Conservation (phyloP, 1,140 invertebrate species). For the Triops cancriformis region DNA sequence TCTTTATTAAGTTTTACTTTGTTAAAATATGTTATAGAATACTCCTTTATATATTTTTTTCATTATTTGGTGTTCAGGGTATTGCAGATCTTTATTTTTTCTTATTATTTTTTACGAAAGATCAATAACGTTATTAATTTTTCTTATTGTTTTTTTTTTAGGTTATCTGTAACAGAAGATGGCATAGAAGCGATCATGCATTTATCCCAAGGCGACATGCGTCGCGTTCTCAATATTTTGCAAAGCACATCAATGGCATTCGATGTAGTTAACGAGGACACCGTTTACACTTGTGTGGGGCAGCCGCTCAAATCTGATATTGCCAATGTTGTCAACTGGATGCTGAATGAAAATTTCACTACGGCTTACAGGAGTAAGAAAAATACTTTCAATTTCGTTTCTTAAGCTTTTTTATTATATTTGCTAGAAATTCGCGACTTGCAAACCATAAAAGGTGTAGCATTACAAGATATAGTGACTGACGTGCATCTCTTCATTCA, state of each 20-base stretch:
- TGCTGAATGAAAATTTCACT: conserved; percentile 77
- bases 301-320: conserved; percentile 88
- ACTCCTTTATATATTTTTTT: too few species aligned
- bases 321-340: conserved; percentile 75
- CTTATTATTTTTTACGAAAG: too few species aligned
- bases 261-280: conserved; percentile 75
- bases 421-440: conserved; percentile 67
- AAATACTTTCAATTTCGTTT: conserved; percentile 33
- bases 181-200: conserved; percentile 84
- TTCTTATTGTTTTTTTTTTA: too few species aligned
- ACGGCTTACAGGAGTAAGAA: conserved; percentile 74
- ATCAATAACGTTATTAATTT: too few species aligned
- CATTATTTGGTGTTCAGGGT: too few species aligned
- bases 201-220: conserved; percentile 94
- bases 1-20: too few species aligned
- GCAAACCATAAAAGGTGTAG: conserved; percentile 77
- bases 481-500: conserved; percentile 78
- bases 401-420: background rate
- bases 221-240: conserved; percentile 90
- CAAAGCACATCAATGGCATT: conserved; percentile 84
- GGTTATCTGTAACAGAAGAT: conserved; percentile 75
- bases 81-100: too few species aligned
- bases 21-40: conserved; percentile 18
- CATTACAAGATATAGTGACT: conserved; percentile 79
- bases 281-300: conserved; percentile 92